phyloP scores from a whole-genome alignment of 2,888 invertebrate species.

The Oligia latruncula region DNA sequence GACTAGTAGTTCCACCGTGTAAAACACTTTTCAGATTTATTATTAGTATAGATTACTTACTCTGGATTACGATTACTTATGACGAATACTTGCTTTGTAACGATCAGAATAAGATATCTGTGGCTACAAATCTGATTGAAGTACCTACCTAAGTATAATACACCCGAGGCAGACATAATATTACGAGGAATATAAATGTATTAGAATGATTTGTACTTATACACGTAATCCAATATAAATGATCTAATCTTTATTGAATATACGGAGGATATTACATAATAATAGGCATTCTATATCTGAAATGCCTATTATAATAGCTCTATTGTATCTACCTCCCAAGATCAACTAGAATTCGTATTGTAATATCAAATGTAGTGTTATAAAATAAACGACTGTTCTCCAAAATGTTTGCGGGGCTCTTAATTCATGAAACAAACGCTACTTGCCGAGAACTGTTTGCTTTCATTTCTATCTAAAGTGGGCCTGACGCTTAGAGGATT shows the following conservation, averaged over 20 bases:
- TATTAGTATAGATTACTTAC: not conserved
- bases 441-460: conserved; percentile 29
- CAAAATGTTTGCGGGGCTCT: conserved; percentile 11
- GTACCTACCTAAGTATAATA: conserved; percentile 4
- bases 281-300: no score
- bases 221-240: no score
- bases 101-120: conserved; percentile 10
- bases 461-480: conserved; percentile 27
- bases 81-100: conserved; percentile 21
- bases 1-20: not conserved
- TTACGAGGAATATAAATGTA: not conserved
- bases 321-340: no score
- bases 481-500: conserved; percentile 5
- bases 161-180: conserved; percentile 1
- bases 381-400: not conserved
- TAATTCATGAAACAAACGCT: conserved; percentile 17
- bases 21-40: no score
- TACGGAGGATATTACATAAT: no score
- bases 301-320: no score
- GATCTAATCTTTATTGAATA: no score
- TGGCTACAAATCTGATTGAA: conserved; percentile 2
- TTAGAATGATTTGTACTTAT: conserved; percentile 2
- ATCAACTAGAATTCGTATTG: no score
- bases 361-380: conserved; percentile 8
- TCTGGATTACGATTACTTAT: not conserved